Evolutionary conservation across 23 tunicate species (phyloP).

Genomic region (Trididemnum clinides): DNA sequence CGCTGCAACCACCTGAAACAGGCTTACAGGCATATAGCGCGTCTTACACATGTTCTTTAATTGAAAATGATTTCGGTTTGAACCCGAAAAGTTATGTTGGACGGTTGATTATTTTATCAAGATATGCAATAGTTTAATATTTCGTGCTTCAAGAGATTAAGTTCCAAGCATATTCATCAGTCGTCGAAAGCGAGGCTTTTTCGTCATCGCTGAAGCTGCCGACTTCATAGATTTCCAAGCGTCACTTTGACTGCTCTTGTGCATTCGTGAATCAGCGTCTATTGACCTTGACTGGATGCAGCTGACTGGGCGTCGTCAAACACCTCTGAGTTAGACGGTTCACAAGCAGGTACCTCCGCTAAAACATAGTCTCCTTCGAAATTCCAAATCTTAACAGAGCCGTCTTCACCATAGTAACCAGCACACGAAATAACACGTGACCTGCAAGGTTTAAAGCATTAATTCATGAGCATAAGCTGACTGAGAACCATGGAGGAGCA

Average conservation of each 20-base stretch:
- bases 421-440: conserved; percentile 29
- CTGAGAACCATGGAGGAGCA: too few species aligned
- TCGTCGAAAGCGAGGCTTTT: conserved; percentile 26
- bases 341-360: background rate
- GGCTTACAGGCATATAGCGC: too few species aligned
- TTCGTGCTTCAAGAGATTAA: too few species aligned
- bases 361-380: background rate
- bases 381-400: conserved; percentile 42
- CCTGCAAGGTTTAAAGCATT: too few species aligned
- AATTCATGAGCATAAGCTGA: too few species aligned
- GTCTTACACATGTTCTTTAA: too few species aligned
- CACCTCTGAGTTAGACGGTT: conserved; percentile 2
- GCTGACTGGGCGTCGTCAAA: conserved; percentile 35
- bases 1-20: too few species aligned
- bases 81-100: too few species aligned
- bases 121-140: too few species aligned
- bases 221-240: conserved; percentile 19
- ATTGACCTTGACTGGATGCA: conserved; percentile 55
- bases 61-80: too few species aligned
- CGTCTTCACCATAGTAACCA: conserved; percentile 52
- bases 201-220: conserved; percentile 33
- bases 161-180: conserved; percentile 38
- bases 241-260: background rate
- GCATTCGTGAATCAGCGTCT: conserved; percentile 15
- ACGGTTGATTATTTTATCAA: too few species aligned